Conservation (phyloP, 1,140 invertebrate genomes). For the Nomia melanderi region DNA sequence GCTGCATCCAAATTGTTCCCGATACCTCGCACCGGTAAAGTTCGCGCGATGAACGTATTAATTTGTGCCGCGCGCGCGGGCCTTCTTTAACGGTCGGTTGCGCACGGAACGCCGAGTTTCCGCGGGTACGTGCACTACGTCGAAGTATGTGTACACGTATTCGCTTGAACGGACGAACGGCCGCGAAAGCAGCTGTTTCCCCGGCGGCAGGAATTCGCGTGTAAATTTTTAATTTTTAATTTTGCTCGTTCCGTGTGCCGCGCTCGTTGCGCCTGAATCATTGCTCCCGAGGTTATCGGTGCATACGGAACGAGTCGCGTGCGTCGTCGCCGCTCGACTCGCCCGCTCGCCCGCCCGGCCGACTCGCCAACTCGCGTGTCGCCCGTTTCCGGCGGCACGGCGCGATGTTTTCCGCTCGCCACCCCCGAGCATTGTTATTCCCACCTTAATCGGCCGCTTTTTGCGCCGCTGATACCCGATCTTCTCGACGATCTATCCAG, state of each 20-base stretch:
- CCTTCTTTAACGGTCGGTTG: too few relatives aligned
- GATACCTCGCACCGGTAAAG: too few relatives aligned
- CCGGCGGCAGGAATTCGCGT: neutral
- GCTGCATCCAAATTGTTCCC: too few relatives aligned
- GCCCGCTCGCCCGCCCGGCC: too few relatives aligned
- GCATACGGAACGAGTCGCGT: constrained; percentile 16
- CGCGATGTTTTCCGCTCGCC: neutral
- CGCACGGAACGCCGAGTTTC: too few relatives aligned
- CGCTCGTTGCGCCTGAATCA: constrained; percentile 12
- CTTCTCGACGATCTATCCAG: neutral
- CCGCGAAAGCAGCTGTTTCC: constrained; percentile 9
- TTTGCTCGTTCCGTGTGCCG: neutral
- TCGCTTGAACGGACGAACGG: neutral
- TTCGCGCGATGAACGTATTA: too few relatives aligned
- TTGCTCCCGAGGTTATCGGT: constrained; percentile 7
- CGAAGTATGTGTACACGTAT: too few relatives aligned
- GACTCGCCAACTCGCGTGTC: constrained; percentile 2
- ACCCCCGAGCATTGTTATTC: constrained; percentile 9
- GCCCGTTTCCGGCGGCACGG: neutral
- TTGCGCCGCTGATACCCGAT: neutral
- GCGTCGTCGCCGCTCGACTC: neutral
- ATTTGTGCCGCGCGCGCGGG: too few relatives aligned
- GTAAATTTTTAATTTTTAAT: constrained; percentile 39
- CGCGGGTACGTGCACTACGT: too few relatives aligned
- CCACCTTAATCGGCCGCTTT: neutral